Conservation (phyloP, 2,797 vertebrate genomes). For the Buceros bicornis region DNA sequence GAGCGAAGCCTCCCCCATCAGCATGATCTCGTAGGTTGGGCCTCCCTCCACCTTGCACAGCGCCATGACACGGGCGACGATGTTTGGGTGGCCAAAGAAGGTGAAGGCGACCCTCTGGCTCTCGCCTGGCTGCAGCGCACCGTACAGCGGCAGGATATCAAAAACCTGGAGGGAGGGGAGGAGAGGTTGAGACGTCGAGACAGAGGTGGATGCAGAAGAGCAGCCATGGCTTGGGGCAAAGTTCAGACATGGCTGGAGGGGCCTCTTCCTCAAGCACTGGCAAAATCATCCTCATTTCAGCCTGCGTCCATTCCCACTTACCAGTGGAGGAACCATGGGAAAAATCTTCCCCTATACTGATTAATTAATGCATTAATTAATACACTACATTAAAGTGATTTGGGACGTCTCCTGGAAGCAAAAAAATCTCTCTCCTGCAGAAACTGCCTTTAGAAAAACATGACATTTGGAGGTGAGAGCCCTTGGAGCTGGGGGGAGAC, state of each 20-base stretch:
- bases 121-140: constrained; percentile 83
- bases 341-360: neutral
- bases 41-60: constrained; percentile 88
- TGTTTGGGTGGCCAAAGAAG: constrained; percentile 87
- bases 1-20: constrained; percentile 86
- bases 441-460: neutral
- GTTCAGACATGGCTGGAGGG: neutral
- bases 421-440: neutral
- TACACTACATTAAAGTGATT: neutral
- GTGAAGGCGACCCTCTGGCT: constrained; percentile 81
- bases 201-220: neutral
- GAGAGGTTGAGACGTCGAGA: accelerated
- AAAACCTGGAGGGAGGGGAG: constrained; percentile 83
- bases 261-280: neutral
- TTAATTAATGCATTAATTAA: neutral
- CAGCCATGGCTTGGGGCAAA: neutral
- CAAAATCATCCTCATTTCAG: neutral
- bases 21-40: constrained; percentile 83
- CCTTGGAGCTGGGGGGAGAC: neutral
- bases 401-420: neutral
- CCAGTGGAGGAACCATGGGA: neutral
- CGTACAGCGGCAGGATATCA: constrained; percentile 84
- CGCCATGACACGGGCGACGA: constrained; percentile 77
- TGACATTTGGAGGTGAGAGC: neutral
- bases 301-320: neutral